Evolutionary conservation across 2,113 vertebrate genomes (phyloP).

Genomic region (Rhinolophus ferrumequinum): DNA sequence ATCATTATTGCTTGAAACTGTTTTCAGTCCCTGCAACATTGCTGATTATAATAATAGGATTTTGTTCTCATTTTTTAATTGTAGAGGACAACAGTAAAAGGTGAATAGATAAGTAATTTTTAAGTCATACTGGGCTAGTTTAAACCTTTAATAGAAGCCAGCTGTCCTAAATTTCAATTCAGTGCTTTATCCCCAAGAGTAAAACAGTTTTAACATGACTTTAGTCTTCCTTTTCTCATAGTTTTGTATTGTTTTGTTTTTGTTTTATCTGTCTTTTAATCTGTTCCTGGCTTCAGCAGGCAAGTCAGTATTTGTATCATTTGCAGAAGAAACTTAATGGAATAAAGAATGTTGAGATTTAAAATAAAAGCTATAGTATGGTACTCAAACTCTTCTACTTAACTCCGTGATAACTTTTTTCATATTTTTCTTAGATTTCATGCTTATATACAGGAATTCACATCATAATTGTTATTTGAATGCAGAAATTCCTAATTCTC

Average conservation of each 20-base stretch:
- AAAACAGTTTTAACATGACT: neutral
- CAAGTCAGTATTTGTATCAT: neutral
- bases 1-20: neutral
- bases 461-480: constrained; percentile 48
- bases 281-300: neutral
- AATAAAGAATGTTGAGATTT: constrained; percentile 1
- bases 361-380: neutral
- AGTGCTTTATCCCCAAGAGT: neutral
- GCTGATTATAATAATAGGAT: neutral
- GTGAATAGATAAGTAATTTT: constrained; percentile 8
- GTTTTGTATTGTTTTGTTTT: neutral
- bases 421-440: neutral
- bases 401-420: neutral
- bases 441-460: neutral
- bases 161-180: constrained; percentile 1
- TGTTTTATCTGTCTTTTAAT: neutral
- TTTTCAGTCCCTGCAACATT: neutral
- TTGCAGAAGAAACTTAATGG: neutral
- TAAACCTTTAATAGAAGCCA: neutral
- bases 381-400: constrained; percentile 22
- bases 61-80: constrained; percentile 25
- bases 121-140: neutral
- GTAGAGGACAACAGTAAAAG: neutral
- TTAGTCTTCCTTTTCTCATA: constrained; percentile 26
- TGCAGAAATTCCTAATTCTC: neutral